Evolutionary conservation across 2,888 invertebrate genomes (phyloP).

Genomic region (Chaitophorus viminalis): DNA sequence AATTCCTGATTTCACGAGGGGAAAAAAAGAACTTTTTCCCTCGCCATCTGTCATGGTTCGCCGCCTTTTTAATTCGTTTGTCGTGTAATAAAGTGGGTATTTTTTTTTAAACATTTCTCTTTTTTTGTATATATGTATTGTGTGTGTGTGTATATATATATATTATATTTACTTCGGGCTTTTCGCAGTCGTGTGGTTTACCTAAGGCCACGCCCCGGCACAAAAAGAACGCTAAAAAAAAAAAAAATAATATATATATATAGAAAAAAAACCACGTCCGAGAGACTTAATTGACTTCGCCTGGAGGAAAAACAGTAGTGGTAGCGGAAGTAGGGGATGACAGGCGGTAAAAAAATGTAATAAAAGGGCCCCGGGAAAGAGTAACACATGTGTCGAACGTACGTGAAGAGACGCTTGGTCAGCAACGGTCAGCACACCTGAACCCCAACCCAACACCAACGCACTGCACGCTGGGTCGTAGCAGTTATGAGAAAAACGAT

Average conservation of each 20-base stretch:
- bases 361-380: conserved; percentile 55
- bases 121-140: not conserved
- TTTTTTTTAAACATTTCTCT: conserved; percentile 45
- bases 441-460: conserved; percentile 40
- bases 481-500: conserved; percentile 53
- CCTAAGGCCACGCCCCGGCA: conserved; percentile 56
- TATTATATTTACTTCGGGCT: conserved; percentile 37
- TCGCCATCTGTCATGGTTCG: conserved; percentile 61
- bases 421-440: conserved; percentile 61
- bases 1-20: conserved; percentile 44
- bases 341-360: conserved; percentile 60
- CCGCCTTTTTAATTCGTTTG: conserved; percentile 62
- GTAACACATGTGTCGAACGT: conserved; percentile 61
- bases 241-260: too few species aligned
- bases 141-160: not conserved
- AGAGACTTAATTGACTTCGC: conserved; percentile 59
- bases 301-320: conserved; percentile 25
- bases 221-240: not conserved
- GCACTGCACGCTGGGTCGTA: not conserved
- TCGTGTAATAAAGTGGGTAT: conserved; percentile 61
- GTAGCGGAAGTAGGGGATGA: conserved; percentile 40
- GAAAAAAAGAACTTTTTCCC: conserved; percentile 44
- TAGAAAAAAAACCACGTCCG: conserved; percentile 40
- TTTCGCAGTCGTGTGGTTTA: conserved; percentile 60
- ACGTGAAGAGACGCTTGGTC: conserved; percentile 61